Conservation (phyloP, 1,140 invertebrate genomes). For the Drosophila murphyi region DNA sequence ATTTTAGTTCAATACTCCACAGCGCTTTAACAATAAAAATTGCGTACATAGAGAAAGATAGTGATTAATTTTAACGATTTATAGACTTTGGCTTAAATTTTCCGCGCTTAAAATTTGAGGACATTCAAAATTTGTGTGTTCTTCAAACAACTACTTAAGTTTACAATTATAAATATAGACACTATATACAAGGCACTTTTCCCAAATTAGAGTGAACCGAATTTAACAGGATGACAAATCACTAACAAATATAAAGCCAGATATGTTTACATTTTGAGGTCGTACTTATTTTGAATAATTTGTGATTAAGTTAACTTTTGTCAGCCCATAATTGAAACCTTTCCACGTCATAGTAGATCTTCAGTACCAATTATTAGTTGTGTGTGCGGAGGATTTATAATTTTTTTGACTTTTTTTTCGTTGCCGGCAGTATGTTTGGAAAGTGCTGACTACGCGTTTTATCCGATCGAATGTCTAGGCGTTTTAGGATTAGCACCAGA, state of each 20-base stretch:
- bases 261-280: not conserved
- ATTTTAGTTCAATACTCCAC: constrained; percentile 36
- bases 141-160: constrained; percentile 18
- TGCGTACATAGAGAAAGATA: constrained; percentile 16
- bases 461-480: constrained; percentile 66
- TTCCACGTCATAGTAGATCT: not conserved
- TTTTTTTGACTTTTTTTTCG: constrained; percentile 61
- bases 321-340: not conserved
- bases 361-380: not conserved
- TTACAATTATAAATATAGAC: constrained; percentile 45
- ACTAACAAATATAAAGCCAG: not conserved
- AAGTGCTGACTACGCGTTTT: constrained; percentile 50
- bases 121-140: constrained; percentile 15
- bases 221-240: constrained; percentile 15
- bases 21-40: constrained; percentile 17
- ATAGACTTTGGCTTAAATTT: constrained; percentile 49
- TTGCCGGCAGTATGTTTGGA: constrained; percentile 19
- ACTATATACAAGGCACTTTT: constrained; percentile 50
- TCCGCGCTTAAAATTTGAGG: constrained; percentile 12
- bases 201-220: constrained; percentile 28
- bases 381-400: constrained; percentile 24
- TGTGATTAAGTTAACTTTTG: not conserved
- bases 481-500: constrained; percentile 65
- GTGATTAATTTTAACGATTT: constrained; percentile 28
- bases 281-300: not conserved